phyloP scores from a whole-genome alignment of 2,888 invertebrate species.

The Cephus nigrinus region DNA sequence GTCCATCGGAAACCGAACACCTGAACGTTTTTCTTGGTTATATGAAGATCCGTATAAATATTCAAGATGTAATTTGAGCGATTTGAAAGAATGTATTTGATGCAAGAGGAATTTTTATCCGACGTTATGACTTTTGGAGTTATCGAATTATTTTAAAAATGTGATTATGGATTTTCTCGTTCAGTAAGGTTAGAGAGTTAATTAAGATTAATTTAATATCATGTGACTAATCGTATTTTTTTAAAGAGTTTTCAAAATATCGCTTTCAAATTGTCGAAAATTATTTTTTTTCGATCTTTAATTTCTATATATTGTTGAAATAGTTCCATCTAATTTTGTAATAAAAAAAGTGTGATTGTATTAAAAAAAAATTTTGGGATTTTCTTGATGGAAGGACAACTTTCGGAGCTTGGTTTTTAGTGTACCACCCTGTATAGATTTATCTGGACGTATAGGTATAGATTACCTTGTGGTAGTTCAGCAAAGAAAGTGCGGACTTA shows the following conservation, averaged over 20 bases:
- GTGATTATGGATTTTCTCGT: not conserved
- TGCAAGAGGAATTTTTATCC: not conserved
- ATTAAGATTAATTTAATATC: too few relatives aligned
- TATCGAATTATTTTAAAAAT: not conserved
- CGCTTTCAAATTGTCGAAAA: too few relatives aligned
- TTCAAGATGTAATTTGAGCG: not conserved
- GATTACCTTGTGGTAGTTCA: conserved; percentile 16
- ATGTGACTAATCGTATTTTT: not conserved
- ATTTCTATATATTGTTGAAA: too few relatives aligned
- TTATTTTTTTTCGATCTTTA: too few relatives aligned
- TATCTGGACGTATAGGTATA: conserved; percentile 8
- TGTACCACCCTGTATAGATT: not conserved
- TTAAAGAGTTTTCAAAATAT: not conserved
- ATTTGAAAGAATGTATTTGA: not conserved
- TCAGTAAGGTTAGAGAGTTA: not conserved
- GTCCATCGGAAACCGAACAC: not conserved
- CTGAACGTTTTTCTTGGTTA: not conserved
- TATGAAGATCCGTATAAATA: not conserved
- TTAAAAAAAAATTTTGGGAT: not conserved
- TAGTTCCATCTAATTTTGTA: too few relatives aligned
- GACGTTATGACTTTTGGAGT: not conserved
- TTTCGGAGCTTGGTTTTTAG: not conserved
- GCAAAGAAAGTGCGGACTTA: conserved; percentile 24
- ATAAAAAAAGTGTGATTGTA: not conserved
- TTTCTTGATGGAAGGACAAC: not conserved